Percentiles rank a stretch among this genome's conserved stretches.
Evolutionary conservation across 2,113 vertebrate genomes (phyloP).

Genomic region (Symphodus melops): DNA sequence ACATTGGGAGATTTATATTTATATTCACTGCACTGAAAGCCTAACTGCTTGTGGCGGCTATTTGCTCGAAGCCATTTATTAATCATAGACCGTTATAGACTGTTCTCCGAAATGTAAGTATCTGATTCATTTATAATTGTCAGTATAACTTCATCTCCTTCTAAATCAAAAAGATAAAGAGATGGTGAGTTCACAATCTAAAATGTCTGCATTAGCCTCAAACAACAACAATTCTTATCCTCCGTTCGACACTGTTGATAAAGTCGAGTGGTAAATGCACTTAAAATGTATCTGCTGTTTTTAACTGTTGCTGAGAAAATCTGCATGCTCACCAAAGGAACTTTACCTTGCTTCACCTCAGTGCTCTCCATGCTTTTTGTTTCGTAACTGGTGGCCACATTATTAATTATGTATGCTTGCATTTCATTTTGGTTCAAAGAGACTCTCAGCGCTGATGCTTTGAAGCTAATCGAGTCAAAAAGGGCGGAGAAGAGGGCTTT

Average conservation of each 20-base stretch:
- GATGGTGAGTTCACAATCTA: no score
- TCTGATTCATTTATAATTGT: not conserved
- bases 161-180: not conserved
- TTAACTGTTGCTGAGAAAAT: not conserved
- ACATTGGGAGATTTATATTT: not conserved
- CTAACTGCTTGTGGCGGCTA: not conserved
- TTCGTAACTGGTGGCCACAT: constrained; percentile 1
- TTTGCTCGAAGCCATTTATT: not conserved
- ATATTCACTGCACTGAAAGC: not conserved
- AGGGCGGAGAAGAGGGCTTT: not conserved
- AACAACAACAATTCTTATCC: not conserved
- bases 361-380: not conserved
- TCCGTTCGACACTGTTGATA: not conserved
- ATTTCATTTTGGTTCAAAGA: constrained; percentile 24
- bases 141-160: not conserved
- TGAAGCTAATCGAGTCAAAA: not conserved
- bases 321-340: not conserved
- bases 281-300: not conserved
- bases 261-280: not conserved
- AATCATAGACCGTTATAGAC: not conserved
- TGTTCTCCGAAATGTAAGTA: not conserved
- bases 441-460: not conserved
- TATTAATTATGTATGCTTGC: constrained; percentile 2
- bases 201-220: no score
- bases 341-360: not conserved